Conservation (phyloP, 53 echinoderm and acorn worm genomes). For the Holothuria leucospilota region DNA sequence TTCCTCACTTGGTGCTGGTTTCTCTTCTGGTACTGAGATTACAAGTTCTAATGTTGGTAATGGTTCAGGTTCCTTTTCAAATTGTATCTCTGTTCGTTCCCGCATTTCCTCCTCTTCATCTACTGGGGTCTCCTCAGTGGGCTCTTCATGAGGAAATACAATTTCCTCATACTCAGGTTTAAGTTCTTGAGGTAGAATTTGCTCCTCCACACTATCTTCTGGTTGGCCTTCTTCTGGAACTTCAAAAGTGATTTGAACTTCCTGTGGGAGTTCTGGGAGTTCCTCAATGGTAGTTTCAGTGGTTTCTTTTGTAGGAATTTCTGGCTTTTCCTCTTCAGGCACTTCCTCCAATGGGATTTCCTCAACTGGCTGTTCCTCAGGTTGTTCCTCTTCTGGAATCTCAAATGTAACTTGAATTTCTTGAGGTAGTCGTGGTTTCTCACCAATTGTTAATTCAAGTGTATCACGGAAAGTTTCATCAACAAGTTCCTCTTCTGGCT, state of each 20-base stretch:
- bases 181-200: not conserved
- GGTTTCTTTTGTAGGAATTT: not conserved
- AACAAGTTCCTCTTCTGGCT: constrained; percentile 17
- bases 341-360: constrained; percentile 17
- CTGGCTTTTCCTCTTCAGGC: not conserved
- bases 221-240: not conserved
- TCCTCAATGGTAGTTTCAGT: constrained; percentile 14
- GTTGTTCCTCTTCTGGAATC: constrained; percentile 22
- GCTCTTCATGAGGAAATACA: constrained; percentile 39
- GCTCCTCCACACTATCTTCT: constrained; percentile 13
- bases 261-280: not conserved
- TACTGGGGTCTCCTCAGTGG: constrained; percentile 33
- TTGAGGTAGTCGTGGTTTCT: constrained; percentile 43
- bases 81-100: constrained; percentile 31
- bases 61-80: constrained; percentile 45
- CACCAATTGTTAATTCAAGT: constrained; percentile 22
- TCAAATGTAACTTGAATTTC: constrained; percentile 36
- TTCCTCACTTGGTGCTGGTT: constrained; percentile 31
- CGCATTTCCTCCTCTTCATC: not conserved
- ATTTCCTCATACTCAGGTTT: constrained; percentile 71
- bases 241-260: constrained; percentile 24
- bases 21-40: constrained; percentile 44
- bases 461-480: constrained; percentile 37
- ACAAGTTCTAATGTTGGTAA: constrained; percentile 32
- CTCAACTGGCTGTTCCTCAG: constrained; percentile 51